A percentile compares a stretch with the other conserved stretches of the same genome.
Conservation (phyloP, 2,888 invertebrate genomes). For the Hipparchia sbordonii region DNA sequence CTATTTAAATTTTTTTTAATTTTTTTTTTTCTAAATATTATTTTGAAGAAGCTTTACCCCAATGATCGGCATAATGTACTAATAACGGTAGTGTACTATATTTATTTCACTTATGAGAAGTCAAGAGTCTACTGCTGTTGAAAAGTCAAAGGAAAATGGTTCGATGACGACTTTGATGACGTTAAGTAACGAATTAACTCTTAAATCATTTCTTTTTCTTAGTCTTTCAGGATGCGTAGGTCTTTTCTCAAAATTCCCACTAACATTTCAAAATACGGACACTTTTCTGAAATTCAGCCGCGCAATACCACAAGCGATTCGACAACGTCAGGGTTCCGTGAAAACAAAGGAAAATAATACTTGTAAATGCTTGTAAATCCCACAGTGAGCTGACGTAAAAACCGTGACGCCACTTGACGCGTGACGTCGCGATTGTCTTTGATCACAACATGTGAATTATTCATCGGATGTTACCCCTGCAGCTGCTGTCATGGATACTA, state of each 20-base stretch:
- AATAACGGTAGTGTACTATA: no score
- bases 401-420: slow-evolving; percentile 57
- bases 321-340: slow-evolving; percentile 29
- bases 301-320: slow-evolving; percentile 14
- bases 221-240: no score
- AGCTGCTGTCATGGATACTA: slow-evolving; percentile 38
- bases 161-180: no score
- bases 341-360: slow-evolving; percentile 41
- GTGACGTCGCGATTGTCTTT: slow-evolving; percentile 72
- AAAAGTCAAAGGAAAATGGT: no score
- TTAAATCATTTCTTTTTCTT: no score
- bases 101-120: no score
- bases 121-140: no score
- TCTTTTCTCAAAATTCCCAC: no score
- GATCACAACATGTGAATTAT: slow-evolving; percentile 73
- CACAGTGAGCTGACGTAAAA: slow-evolving; percentile 52
- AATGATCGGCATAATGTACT: no score
- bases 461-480: slow-evolving; percentile 46
- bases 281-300: slow-evolving; percentile 7
- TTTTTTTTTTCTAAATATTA: no score
- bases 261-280: neutral
- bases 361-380: slow-evolving; percentile 43
- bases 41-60: no score
- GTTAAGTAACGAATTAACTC: no score
- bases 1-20: neutral